phyloP scores from a whole-genome alignment of 2,113 vertebrate species.

The Pterocles gutturalis region DNA sequence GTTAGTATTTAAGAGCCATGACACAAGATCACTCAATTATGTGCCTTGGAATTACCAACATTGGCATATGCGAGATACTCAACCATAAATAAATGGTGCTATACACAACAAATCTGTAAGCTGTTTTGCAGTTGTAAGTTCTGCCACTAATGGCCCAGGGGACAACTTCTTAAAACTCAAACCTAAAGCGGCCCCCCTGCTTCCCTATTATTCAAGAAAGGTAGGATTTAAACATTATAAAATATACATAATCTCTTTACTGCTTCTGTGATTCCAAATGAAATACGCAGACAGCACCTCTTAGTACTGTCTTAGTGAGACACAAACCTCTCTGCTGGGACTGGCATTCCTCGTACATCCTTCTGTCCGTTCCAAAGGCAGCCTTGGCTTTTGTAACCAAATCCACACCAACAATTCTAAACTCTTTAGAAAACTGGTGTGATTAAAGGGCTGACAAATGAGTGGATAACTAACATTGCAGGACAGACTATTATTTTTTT shows the following conservation, averaged over 20 bases:
- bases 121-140: slow-evolving; percentile 67
- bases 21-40: slow-evolving; percentile 79
- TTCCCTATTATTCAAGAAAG: background rate
- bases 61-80: slow-evolving; percentile 75
- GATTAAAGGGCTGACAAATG: background rate
- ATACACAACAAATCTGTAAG: slow-evolving; percentile 77
- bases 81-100: slow-evolving; percentile 80
- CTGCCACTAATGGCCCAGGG: slow-evolving; percentile 45
- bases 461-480: background rate
- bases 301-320: background rate
- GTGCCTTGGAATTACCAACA: slow-evolving; percentile 79
- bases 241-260: background rate
- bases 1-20: slow-evolving; percentile 74
- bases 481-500: background rate
- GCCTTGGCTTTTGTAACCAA: background rate
- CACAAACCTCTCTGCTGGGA: background rate
- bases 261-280: background rate
- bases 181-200: background rate
- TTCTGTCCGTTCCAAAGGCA: background rate
- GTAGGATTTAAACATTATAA: background rate
- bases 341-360: background rate
- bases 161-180: slow-evolving; percentile 17
- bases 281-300: background rate
- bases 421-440: background rate
- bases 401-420: background rate